Conservation (phyloP, 2,797 vertebrate genomes). For the Mastacembelus armatus region DNA sequence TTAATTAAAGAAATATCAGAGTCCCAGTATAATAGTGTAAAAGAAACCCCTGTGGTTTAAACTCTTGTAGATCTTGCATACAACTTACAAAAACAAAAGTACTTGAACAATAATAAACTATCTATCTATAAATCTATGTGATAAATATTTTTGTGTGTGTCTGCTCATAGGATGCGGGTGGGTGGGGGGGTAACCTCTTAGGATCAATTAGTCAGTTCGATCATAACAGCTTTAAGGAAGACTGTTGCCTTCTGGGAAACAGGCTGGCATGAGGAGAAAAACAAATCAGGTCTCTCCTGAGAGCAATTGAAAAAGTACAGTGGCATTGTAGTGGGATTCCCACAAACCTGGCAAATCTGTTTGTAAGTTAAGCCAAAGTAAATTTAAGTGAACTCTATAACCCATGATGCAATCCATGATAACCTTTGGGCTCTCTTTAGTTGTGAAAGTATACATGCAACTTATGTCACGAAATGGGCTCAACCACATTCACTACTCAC, state of each 20-base stretch:
- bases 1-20: no score
- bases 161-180: neutral
- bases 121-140: no score
- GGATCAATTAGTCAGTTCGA: constrained; percentile 67
- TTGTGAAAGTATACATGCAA: neutral
- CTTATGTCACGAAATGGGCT: no score
- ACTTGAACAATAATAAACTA: no score
- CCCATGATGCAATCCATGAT: neutral
- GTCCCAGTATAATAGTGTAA: no score
- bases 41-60: no score
- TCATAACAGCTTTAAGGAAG: constrained; percentile 36
- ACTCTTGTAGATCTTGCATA: no score
- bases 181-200: constrained; percentile 19
- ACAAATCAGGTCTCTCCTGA: constrained; percentile 35
- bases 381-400: neutral
- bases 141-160: constrained; percentile 46
- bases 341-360: constrained; percentile 9
- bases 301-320: neutral
- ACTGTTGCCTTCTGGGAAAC: constrained; percentile 32
- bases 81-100: no score
- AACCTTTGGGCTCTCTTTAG: neutral
- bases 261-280: constrained; percentile 29
- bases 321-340: constrained; percentile 7
- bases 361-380: constrained; percentile 20
- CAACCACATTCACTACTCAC: no score